phyloP scores from a whole-genome alignment of 2,888 invertebrate species.

The Myopa testacea region DNA sequence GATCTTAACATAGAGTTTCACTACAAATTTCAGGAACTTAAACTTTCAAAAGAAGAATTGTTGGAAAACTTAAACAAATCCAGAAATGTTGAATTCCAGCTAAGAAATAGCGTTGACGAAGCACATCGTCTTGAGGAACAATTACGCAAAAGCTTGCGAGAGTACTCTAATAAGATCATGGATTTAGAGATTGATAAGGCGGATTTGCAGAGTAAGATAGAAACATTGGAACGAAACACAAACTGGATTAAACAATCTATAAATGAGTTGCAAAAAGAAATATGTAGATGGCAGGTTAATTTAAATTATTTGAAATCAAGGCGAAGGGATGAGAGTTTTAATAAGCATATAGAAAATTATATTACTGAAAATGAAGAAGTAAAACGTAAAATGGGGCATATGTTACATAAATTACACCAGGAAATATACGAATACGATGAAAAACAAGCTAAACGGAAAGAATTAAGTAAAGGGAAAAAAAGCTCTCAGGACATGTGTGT shows the following conservation, averaged over 20 bases:
- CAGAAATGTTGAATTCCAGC: conserved; percentile 9
- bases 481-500: conserved; percentile 18
- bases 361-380: conserved; percentile 15
- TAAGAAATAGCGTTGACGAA: conserved; percentile 20
- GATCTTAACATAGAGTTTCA: conserved; percentile 31
- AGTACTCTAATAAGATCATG: conserved; percentile 5
- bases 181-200: conserved; percentile 26
- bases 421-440: conserved; percentile 11
- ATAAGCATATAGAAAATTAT: not conserved
- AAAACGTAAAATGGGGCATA: conserved; percentile 3
- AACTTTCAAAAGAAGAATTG: conserved; percentile 21
- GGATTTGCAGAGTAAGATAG: conserved; percentile 25
- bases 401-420: not conserved
- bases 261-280: conserved; percentile 7
- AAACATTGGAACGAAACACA: conserved; percentile 9
- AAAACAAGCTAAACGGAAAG: conserved; percentile 11
- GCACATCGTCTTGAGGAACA: conserved; percentile 16
- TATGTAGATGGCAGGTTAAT: not conserved
- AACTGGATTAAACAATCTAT: conserved; percentile 20
- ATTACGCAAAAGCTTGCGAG: conserved; percentile 8
- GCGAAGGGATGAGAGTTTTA: no score
- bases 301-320: not conserved
- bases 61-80: conserved; percentile 1
- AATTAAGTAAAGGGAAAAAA: conserved; percentile 5
- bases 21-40: conserved; percentile 31